Conservation (phyloP, 2,113 vertebrate genomes). For the Pelvicachromis taeniatus region DNA sequence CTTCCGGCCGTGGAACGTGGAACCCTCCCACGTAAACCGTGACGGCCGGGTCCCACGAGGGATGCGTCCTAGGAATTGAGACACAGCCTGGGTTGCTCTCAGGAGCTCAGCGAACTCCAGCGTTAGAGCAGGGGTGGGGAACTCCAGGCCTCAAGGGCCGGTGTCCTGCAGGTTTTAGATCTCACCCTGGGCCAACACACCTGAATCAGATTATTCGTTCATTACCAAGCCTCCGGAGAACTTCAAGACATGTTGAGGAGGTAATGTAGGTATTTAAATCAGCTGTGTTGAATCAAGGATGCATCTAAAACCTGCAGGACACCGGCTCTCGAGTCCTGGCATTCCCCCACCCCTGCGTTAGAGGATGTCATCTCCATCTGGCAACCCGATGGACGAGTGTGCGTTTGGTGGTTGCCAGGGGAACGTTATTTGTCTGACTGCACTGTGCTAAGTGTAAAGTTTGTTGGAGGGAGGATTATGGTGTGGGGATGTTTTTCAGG, state of each 20-base stretch:
- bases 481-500: background rate
- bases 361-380: background rate
- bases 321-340: background rate
- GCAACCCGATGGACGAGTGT: background rate
- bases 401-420: background rate
- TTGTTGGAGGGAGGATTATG: background rate
- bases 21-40: no score
- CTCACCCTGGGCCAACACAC: background rate
- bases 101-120: background rate
- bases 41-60: no score
- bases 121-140: background rate
- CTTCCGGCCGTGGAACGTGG: no score
- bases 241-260: background rate
- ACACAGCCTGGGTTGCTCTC: background rate
- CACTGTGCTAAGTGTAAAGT: background rate
- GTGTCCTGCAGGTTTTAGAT: background rate
- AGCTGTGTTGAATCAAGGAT: background rate
- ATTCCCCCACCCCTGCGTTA: background rate
- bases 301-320: background rate
- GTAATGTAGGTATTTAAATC: background rate
- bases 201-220: background rate
- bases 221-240: background rate
- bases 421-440: background rate
- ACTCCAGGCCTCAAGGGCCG: background rate
- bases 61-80: no score